phyloP scores from a whole-genome alignment of 2,113 vertebrate genomes.

The Ctenodactylus gundi region DNA sequence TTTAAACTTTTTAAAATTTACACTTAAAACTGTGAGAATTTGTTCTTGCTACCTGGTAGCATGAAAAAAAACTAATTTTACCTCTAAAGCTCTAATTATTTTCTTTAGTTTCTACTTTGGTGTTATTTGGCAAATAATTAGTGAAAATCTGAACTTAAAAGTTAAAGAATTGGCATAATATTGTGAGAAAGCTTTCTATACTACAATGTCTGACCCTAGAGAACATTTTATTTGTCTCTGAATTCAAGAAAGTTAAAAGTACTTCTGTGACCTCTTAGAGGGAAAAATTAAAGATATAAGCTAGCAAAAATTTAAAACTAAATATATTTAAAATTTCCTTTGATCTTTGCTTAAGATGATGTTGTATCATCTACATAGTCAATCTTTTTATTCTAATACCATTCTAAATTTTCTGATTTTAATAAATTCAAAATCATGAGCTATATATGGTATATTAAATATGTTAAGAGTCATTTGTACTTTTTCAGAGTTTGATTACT shows the following conservation, averaged over 20 bases:
- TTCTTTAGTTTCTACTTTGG: slow-evolving; percentile 25
- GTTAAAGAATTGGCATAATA: slow-evolving; percentile 10
- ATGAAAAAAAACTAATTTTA: slow-evolving; percentile 10
- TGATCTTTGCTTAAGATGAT: background rate
- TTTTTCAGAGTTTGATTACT: background rate
- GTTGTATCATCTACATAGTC: too few relatives aligned
- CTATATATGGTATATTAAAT: background rate
- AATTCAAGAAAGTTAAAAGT: slow-evolving; percentile 15
- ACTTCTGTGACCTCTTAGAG: background rate
- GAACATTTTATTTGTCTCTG: slow-evolving; percentile 18
- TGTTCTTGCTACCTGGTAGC: background rate
- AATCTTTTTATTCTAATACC: background rate
- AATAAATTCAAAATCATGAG: background rate
- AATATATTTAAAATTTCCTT: slow-evolving; percentile 17
- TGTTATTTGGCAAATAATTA: slow-evolving; percentile 45
- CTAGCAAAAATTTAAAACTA: background rate
- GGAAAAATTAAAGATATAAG: background rate
- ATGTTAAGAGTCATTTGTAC: background rate
- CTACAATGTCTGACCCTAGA: background rate
- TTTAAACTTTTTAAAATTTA: background rate
- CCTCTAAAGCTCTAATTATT: background rate
- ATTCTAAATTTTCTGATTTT: background rate
- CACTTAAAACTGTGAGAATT: background rate
- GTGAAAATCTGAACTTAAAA: slow-evolving; percentile 12
- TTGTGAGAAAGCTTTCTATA: background rate